Percentiles rank a stretch among this genome's conserved stretches.
phyloP scores from a whole-genome alignment of 1,140 invertebrate genomes.

The Helicorthomorpha holstii region DNA sequence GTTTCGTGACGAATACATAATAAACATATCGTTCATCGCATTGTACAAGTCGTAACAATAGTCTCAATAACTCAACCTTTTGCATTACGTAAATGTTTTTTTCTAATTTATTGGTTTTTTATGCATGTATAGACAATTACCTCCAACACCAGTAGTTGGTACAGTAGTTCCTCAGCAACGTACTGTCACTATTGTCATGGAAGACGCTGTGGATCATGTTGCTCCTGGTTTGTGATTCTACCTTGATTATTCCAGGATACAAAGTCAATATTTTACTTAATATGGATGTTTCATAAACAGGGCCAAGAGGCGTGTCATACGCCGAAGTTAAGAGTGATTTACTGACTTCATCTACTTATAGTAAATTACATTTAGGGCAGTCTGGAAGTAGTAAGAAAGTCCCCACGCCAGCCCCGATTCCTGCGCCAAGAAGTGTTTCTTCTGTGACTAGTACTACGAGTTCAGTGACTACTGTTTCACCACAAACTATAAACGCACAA shows the following conservation, averaged over 20 bases:
- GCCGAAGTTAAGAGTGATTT: conserved; percentile 23
- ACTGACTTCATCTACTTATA: conserved; percentile 13
- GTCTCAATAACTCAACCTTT: too few relatives aligned
- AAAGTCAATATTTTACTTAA: too few relatives aligned
- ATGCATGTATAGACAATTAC: not conserved
- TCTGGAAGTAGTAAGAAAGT: not conserved
- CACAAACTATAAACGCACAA: too few relatives aligned
- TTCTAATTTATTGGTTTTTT: not conserved
- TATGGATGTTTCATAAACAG: too few relatives aligned
- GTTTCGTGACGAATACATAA: too few relatives aligned
- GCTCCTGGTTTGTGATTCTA: too few relatives aligned
- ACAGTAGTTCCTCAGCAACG: not conserved
- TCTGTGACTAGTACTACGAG: too few relatives aligned
- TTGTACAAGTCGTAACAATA: too few relatives aligned
- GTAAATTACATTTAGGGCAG: conserved; percentile 1
- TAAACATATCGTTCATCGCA: too few relatives aligned
- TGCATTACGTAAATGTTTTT: not conserved
- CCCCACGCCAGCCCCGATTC: not conserved
- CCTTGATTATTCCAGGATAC: too few relatives aligned
- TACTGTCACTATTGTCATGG: not conserved
- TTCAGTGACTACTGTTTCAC: too few relatives aligned
- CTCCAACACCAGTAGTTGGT: not conserved
- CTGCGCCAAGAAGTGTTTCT: not conserved
- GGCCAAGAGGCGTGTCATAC: conserved; percentile 17
- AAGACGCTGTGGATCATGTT: not conserved